Evolutionary conservation across 2,113 vertebrate genomes (phyloP).

Genomic region (pig (Sus scrofa)): T2T-Sscrofa CM000824.6:204069501-204070000

Average conservation of each 20-base stretch:
- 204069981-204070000: conserved; percentile 77
- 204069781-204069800: neutral
- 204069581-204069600: neutral
- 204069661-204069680: neutral
- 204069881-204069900: neutral
- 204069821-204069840: neutral
- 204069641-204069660: neutral
- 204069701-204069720: neutral
- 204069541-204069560: neutral
- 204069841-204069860: neutral
- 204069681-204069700: neutral
- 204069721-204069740: neutral
- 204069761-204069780: neutral
- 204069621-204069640: neutral
- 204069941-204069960: conserved; percentile 72
- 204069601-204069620: neutral
- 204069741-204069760: conserved; percentile 16
- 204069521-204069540: neutral
- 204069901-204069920: conserved; percentile 20
- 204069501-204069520: neutral
- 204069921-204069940: conserved; percentile 64
- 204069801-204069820: neutral
- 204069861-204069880: neutral
- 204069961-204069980: conserved; percentile 69
- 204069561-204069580: neutral